A percentile compares a stretch with the other conserved stretches of the same genome.
Evolutionary conservation across 2,797 vertebrate species (phyloP).

Genomic region (Cyclura pinguis): DNA sequence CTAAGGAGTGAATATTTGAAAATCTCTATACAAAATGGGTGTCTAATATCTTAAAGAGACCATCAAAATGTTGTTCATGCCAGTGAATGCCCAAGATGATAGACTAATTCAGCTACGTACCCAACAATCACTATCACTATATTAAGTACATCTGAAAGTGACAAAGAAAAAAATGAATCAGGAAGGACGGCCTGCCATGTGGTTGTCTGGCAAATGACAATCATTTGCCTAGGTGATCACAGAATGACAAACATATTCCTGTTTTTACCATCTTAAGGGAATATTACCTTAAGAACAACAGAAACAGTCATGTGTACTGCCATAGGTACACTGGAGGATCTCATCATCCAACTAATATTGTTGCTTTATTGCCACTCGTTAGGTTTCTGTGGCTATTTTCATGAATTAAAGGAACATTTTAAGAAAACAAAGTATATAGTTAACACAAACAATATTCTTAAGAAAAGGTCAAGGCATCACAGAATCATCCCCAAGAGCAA

Average conservation of each 20-base stretch:
- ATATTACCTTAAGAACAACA: constrained; percentile 21
- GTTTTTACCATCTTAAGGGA: constrained; percentile 2
- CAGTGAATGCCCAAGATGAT: background rate
- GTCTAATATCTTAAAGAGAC: background rate
- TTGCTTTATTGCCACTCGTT: background rate
- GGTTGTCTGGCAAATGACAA: background rate
- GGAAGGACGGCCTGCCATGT: background rate
- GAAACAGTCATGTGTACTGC: background rate
- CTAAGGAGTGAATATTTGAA: background rate
- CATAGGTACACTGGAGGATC: constrained; percentile 7
- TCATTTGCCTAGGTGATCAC: background rate
- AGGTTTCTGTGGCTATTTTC: constrained; percentile 29
- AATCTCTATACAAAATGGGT: background rate
- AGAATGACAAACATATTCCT: background rate
- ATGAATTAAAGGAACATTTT: background rate
- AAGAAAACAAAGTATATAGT: background rate
- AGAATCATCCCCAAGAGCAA: background rate
- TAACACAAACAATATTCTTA: background rate
- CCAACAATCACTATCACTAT: no score
- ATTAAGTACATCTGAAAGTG: background rate
- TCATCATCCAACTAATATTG: background rate
- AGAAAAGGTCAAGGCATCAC: background rate
- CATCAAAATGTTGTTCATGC: background rate
- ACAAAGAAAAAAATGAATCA: background rate
- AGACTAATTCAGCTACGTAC: no score